Base-by-base conservation (phyloP, 92 coral and sea anemone genomes). In the Palythoa heliodiscus region DNA sequence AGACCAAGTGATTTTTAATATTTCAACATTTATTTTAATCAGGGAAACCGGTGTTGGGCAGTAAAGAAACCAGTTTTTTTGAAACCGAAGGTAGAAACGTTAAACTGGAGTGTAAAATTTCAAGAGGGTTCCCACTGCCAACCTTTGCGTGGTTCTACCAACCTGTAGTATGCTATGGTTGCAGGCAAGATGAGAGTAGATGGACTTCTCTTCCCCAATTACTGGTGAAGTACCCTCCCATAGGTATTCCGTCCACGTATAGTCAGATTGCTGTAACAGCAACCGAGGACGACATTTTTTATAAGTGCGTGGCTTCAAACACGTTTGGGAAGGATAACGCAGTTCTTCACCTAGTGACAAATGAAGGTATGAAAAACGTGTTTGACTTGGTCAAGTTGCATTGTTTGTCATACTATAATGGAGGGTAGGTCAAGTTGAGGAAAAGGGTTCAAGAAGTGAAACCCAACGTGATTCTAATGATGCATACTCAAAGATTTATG, bases 301-400 rank as follows among this genome's bases (percentile, higher is more conserved):
- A 66, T 48, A 80, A 80, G 40, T 80, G 84, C 24, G 40, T n/a
- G 13, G 84, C 84, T 22, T 66, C 84, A 80, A 80, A 80, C 53
- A 64, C 1, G 29, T 64, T 80, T 43, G 84, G 84, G 10, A 66
- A 23, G 43, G 22, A 66, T 11, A 43, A 23, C 37, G 23, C 58
- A 4, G 9, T 80, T 35, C 11, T 66, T 25, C 40, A 66, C 29
- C 63, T 80, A 7, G 24, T 64, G 14, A 68, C 73, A 15, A 48
- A 7, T 15, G 43, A 80, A 80, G 84, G 84, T 80, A 5, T 43
- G 75, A 14, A 76, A 5, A 58, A 43, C 50, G 50, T 43, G 6
- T 43, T 8, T 43, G 35, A 29, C 1, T 29, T 29, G 35, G 35
- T 29, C 35, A 29, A 29, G 35, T 29, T 29, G 35, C 35, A 29